These are phyloP conservation scores for Turritopsis rubra DNA, from an alignment of 30 jellyfish, hydroid and myxozoan genomes.

Conservation along the genomic window DNA sequence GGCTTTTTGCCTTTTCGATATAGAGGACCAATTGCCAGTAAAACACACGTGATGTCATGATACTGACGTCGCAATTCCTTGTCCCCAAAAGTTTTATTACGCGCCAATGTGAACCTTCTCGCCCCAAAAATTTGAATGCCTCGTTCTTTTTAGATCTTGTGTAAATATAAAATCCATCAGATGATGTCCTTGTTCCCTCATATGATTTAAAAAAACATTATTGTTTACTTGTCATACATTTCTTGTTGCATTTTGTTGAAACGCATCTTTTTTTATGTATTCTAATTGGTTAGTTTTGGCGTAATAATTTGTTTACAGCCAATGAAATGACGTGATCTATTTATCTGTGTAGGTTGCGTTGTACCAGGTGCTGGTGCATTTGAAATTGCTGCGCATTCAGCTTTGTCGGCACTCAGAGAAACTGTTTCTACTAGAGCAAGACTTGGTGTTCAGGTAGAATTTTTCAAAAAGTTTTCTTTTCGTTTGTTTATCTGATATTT, in stretches of 20 bases:
- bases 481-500: too few species aligned
- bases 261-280: background rate
- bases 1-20: too few species aligned
- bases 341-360: slow-evolving; percentile 48
- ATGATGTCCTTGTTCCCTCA: background rate
- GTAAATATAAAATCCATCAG: too few species aligned
- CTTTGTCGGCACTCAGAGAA: slow-evolving; percentile 51
- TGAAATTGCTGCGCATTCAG: slow-evolving; percentile 83
- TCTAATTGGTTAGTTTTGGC: background rate
- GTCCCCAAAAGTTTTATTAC: too few species aligned
- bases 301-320: background rate
- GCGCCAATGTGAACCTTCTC: too few species aligned
- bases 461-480: too few species aligned
- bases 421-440: slow-evolving; percentile 94
- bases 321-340: background rate
- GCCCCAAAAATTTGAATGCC: too few species aligned
- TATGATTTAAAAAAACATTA: background rate
- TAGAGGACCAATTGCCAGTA: too few species aligned
- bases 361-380: slow-evolving; percentile 99
- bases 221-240: background rate
- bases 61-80: too few species aligned
- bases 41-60: too few species aligned
- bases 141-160: background rate
- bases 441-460: slow-evolving; percentile 95
- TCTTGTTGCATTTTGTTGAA: background rate